These are phyloP conservation scores for Neomorphus geoffroyi DNA, from an alignment of 2,797 vertebrate species.

Conservation along the genomic window DNA sequence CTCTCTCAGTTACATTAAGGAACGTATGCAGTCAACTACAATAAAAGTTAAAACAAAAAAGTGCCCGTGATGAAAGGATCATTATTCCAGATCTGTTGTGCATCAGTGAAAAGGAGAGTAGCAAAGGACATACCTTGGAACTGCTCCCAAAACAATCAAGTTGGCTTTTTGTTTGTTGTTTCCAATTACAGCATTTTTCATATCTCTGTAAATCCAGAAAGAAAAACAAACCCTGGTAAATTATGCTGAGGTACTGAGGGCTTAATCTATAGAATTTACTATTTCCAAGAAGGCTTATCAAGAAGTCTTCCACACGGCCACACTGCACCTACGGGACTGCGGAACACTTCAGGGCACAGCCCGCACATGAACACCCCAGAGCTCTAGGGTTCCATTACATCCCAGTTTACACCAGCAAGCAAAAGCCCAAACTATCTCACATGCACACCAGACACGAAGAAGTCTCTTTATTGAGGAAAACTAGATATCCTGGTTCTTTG, in stretches of 20 bases:
- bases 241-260: slow-evolving; percentile 68
- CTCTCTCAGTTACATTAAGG: slow-evolving; percentile 39
- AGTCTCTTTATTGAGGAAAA: neutral
- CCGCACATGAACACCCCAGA: neutral
- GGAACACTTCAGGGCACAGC: neutral
- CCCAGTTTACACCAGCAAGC: slow-evolving; percentile 3
- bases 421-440: slow-evolving; percentile 19
- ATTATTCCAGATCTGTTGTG: slow-evolving; percentile 44
- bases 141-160: slow-evolving; percentile 98
- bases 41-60: slow-evolving; percentile 49
- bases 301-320: slow-evolving; percentile 26
- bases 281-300: slow-evolving; percentile 46
- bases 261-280: slow-evolving; percentile 64
- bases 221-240: slow-evolving; percentile 75
- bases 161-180: slow-evolving; percentile 99
- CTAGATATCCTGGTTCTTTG: neutral
- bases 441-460: slow-evolving; percentile 7
- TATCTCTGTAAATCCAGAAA: slow-evolving; percentile 88
- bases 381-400: neutral
- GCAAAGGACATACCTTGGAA: slow-evolving; percentile 88
- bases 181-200: slow-evolving; percentile 99
- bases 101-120: slow-evolving; percentile 69
- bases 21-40: slow-evolving; percentile 53
- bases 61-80: slow-evolving; percentile 50
- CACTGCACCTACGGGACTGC: slow-evolving; percentile 3